Conservation (phyloP, 1,140 invertebrate genomes). For the Physella acuta region DNA sequence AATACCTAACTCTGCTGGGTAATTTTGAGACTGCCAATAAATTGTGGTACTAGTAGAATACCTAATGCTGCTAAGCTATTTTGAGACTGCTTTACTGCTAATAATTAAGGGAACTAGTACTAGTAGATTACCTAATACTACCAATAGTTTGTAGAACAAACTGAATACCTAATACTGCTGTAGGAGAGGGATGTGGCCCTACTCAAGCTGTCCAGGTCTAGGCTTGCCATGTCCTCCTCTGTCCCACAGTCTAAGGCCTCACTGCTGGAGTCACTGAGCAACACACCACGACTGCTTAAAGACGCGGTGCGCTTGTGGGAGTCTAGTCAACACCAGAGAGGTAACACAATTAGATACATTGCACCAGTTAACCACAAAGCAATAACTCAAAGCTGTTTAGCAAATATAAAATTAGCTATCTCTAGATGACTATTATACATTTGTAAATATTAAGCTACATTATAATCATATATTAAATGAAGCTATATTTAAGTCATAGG, state of each 20-base stretch:
- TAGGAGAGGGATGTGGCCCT: slow-evolving; percentile 14
- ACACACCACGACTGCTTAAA: neutral
- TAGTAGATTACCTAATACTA: neutral
- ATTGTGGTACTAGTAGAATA: neutral
- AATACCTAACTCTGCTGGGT: neutral
- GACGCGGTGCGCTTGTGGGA: slow-evolving; percentile 13
- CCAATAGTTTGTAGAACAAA: neutral
- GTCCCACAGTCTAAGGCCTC: neutral
- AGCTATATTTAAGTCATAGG: too few relatives aligned
- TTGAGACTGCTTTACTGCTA: neutral
- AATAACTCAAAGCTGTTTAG: too few relatives aligned
- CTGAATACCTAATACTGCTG: slow-evolving; percentile 15
- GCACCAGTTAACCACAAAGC: too few relatives aligned
- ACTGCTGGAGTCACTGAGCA: slow-evolving; percentile 12
- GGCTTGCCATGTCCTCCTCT: slow-evolving; percentile 12
- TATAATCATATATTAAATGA: too few relatives aligned
- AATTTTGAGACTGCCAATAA: neutral
- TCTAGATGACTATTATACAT: too few relatives aligned
- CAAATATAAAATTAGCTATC: too few relatives aligned
- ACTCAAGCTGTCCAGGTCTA: slow-evolving; percentile 14
- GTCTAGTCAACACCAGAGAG: too few relatives aligned
- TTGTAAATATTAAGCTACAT: too few relatives aligned
- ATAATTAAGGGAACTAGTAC: neutral
- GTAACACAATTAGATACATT: too few relatives aligned
- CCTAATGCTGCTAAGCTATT: neutral